These are phyloP conservation scores for Aramus guarauna DNA, from an alignment of 2,113 vertebrate species.

Conservation along the genomic window DNA sequence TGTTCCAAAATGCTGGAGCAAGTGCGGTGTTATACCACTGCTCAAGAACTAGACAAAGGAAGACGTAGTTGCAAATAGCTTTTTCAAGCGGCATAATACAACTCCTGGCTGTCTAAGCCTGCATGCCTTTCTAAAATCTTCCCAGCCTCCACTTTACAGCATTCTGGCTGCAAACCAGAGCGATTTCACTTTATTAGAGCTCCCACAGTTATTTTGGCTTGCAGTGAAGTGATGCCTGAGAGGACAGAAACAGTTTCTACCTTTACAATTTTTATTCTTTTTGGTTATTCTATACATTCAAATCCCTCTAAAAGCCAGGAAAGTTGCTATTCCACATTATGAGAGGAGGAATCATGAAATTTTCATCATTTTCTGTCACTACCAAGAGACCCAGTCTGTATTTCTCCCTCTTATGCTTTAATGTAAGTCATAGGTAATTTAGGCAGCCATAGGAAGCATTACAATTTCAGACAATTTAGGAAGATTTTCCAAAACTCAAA, in stretches of 20 bases:
- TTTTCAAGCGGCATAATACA: neutral
- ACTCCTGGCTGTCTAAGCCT: neutral
- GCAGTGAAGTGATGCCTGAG: neutral
- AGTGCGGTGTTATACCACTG: accelerated
- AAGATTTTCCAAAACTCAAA: neutral
- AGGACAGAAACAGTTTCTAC: neutral
- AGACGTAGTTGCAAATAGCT: neutral
- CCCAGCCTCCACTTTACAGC: accelerated
- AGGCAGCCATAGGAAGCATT: neutral
- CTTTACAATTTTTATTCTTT: neutral
- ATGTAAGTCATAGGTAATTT: neutral
- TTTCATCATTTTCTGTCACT: neutral
- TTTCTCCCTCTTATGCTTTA: neutral
- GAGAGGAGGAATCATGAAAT: neutral
- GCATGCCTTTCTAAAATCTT: neutral
- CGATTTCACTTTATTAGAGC: neutral
- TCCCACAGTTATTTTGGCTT: neutral
- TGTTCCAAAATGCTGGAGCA: neutral
- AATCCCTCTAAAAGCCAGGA: neutral
- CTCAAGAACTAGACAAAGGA: neutral
- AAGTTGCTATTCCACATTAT: neutral
- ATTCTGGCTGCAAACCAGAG: neutral
- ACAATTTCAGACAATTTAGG: neutral
- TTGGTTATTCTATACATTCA: neutral
- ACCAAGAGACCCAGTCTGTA: neutral